Base-by-base conservation (phyloP, 2,797 vertebrate genomes). In the Ptychadena robeensis region DNA sequence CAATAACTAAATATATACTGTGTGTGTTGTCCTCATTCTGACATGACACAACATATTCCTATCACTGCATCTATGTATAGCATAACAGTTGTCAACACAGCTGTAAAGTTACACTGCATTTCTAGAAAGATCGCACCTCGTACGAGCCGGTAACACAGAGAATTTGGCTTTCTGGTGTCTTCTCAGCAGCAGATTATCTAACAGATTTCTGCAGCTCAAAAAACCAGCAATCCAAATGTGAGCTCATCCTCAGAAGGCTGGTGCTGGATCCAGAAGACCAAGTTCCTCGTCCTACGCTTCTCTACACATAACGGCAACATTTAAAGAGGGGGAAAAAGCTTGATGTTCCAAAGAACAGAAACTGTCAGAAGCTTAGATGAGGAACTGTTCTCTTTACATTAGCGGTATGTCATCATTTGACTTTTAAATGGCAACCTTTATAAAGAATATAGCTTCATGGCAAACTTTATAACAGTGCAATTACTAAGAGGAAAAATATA, bases 201-300 rank as follows among this genome's bases (percentile, higher is more conserved):
- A 85, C 83, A 85, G 83, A 81, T 85, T 85, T 85, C 65, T 76
- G 72, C 66, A 75, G 37, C 78, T 81, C 35, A 65, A 71, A 71
- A 75, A 70, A 80, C 65, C 73, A 80, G 77, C 40, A 53, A 85
- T 85, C 72, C 72, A 85, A 80, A 80, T 81, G 78, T 85, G 78
- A 85, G 37, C 68, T 85, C 83, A 85, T 84, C 40, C 40, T 80
- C 34, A 75, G 48, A 80, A 69, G 72, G 72, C 77, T 84, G 76
- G 64, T 84, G 77, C 72, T 81, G 77, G 71, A 76, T 79, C 78
- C 59, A 76, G 78, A 81, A 80, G 72, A 69, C 69, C 71, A 71
- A 48, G 37, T 85, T 85, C 77, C 34, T 61, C 78, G 27, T 85
- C 83, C 83, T 75, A 85, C 77, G 83, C 83, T 85, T 81, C 72